Conservation (phyloP, 2,113 vertebrate genomes). For the Caloenas nicobarica region DNA sequence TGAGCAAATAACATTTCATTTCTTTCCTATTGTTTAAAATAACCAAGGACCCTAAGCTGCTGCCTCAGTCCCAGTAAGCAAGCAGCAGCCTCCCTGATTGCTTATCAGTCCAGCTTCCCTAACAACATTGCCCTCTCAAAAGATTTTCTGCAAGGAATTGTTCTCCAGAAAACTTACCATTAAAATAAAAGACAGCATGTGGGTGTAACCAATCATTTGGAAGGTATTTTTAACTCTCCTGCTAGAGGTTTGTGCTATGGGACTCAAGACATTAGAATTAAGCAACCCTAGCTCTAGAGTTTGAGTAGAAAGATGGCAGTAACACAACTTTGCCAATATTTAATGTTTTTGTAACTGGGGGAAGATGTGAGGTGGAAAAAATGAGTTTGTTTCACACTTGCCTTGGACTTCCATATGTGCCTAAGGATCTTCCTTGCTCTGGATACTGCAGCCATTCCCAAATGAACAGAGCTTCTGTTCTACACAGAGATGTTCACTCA, state of each 20-base stretch:
- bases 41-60: fast-evolving
- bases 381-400: background rate
- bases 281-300: background rate
- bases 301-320: background rate
- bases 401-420: background rate
- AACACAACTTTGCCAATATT: background rate
- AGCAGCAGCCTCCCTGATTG: background rate
- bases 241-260: background rate
- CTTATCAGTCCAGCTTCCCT: background rate
- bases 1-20: background rate
- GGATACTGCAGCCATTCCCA: background rate
- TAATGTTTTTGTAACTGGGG: background rate
- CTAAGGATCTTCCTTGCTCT: background rate
- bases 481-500: background rate
- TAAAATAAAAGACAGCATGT: background rate
- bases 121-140: background rate
- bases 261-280: background rate
- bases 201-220: background rate
- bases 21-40: background rate
- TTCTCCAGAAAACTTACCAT: background rate
- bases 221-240: conserved; percentile 14
- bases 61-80: background rate
- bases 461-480: background rate
- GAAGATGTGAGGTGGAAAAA: background rate
- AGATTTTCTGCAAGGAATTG: background rate